Percentiles rank a stretch among this genome's conserved stretches.
These are phyloP conservation scores for Macrophya alboannulata DNA, from an alignment of 2,888 invertebrate species.

Conservation along the genomic window DNA sequence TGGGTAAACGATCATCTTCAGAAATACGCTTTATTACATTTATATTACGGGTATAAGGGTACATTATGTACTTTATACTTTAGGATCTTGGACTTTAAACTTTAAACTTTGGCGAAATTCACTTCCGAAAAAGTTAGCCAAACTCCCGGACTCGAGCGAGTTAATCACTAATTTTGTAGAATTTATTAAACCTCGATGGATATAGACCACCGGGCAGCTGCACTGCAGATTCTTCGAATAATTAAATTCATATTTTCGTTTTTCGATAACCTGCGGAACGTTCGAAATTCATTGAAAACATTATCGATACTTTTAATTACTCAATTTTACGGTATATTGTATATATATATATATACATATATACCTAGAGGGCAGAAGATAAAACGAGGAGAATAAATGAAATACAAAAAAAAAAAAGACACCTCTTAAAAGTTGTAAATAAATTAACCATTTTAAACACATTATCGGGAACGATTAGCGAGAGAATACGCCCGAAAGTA, in stretches of 20 bases:
- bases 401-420: background rate
- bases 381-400: no score
- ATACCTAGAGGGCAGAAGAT: no score
- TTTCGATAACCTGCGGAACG: background rate
- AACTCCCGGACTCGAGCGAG: background rate
- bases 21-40: conserved; percentile 35
- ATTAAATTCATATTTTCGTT: background rate
- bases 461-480: background rate
- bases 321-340: background rate
- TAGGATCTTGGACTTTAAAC: conserved; percentile 14
- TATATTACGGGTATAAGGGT: conserved; percentile 23
- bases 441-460: conserved; percentile 34
- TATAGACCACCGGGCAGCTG: no score
- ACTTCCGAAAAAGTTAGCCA: conserved; percentile 30
- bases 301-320: background rate
- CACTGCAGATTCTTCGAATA: background rate
- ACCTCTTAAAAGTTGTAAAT: conserved; percentile 6
- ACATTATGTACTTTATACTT: conserved; percentile 27
- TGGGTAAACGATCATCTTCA: conserved; percentile 34
- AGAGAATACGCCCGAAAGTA: conserved; percentile 22
- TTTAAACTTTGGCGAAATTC: conserved; percentile 20
- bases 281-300: background rate
- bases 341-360: no score
- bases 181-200: conserved; percentile 10
- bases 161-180: conserved; percentile 25